Evolutionary conservation across 23 tunicate genomes (phyloP), one percentile per base, ranked within the genome.

Genomic region (Trididemnum nubilum): DNA sequence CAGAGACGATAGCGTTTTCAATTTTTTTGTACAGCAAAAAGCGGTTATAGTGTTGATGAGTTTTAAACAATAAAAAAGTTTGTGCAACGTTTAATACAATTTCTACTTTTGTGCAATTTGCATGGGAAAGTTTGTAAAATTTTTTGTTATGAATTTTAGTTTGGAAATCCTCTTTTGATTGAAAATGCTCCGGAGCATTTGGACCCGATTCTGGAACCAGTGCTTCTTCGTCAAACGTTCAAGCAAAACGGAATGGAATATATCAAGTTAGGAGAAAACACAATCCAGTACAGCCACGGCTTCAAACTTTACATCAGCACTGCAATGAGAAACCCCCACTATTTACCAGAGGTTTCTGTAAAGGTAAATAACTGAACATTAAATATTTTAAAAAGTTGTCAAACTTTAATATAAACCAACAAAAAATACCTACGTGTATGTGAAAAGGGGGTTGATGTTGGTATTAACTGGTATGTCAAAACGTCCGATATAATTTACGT

Each of bases 191-290:
- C 86, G 1, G 97, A 91, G 52, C 90, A 85, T 26, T 54, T 91
- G 38, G 97, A 91, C 63, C 89, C 97, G 37, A 31, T 91, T 35
- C 76, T 91, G 71, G 97, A 91, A 18, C 97, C 97, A 1, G 30
- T 91, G 19, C 58, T 91, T 32, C 76, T 91, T 35, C 90, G 82
- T 35, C 97, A 91, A 82, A 91, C 97, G 5, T 91, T 91, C 67
- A 91, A 91, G 74, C 97, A 91, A 57, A 74, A 80, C 64, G 97
- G 97, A 28, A 91, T 91, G 97, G 97, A 91, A 66, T 91, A 91
- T 39, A 76, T 91, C 51, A 85, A 91, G 36, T 40, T 91, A 32
- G 97, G 97, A 34, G 97, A 91, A 36, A 85, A 81, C 70, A 85
- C 97, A 3, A 85, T 91, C 29, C 97, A 85, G 50, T 91, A 91